A percentile compares a stretch with the other conserved stretches of the same genome.
phyloP scores from a whole-genome alignment of 2,888 invertebrate species.

The Callimorpha dominula region DNA sequence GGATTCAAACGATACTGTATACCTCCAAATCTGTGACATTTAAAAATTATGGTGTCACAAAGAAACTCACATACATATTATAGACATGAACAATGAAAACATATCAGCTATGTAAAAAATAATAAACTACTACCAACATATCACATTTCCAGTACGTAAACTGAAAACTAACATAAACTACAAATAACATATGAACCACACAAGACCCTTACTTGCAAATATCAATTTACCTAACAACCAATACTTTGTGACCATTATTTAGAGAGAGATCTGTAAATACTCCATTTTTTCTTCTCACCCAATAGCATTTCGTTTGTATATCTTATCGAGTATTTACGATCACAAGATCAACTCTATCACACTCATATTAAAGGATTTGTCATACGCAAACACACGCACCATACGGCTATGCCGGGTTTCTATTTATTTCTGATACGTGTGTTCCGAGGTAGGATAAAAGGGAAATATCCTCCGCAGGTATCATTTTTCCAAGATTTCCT shows the following conservation, averaged over 20 bases:
- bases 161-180: background rate
- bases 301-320: constrained; percentile 7
- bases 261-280: background rate
- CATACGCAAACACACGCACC: constrained; percentile 13
- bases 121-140: background rate
- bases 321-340: constrained; percentile 15
- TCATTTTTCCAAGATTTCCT: constrained; percentile 38
- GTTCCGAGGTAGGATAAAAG: background rate
- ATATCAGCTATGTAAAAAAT: background rate
- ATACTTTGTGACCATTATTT: constrained; percentile 1
- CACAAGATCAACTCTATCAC: constrained; percentile 10
- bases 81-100: too few species aligned
- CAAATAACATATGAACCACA: background rate
- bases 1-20: too few species aligned
- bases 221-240: background rate
- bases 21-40: too few species aligned
- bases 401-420: background rate
- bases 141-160: background rate
- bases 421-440: background rate
- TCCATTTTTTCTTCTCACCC: constrained; percentile 1
- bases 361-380: background rate
- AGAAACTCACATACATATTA: too few species aligned
- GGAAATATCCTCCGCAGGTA: constrained; percentile 25
- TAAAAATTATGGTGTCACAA: too few species aligned
- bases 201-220: background rate